Percentiles rank a stretch among this genome's conserved stretches.
Evolutionary conservation across 2,113 vertebrate genomes (phyloP).

Genomic region (Dicrurus megarhynchus): DNA sequence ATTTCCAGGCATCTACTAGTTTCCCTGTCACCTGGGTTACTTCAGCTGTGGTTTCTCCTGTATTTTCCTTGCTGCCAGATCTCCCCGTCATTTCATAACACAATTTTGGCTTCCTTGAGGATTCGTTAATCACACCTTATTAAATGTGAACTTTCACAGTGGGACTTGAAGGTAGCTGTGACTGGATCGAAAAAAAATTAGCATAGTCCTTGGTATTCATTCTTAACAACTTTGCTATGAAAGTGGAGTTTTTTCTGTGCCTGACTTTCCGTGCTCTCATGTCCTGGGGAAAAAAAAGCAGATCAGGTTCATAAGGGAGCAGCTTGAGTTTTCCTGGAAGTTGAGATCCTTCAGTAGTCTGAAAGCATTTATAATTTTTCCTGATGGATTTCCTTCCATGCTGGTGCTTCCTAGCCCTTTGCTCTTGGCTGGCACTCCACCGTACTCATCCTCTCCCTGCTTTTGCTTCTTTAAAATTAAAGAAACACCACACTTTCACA

Average conservation of each 20-base stretch:
- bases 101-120: conserved; percentile 49
- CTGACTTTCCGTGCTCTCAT: neutral
- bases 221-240: neutral
- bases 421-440: neutral
- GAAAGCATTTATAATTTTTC: neutral
- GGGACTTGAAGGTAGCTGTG: conserved; percentile 43
- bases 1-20: conserved; percentile 5
- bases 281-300: neutral
- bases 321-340: conserved; percentile 11
- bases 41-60: conserved; percentile 29
- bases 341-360: neutral
- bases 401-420: neutral
- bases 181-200: neutral
- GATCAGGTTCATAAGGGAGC: neutral
- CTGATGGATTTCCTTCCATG: neutral
- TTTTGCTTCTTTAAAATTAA: neutral
- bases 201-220: neutral
- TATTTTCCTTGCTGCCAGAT: conserved; percentile 42
- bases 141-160: conserved; percentile 63
- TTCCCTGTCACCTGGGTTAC: neutral
- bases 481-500: neutral
- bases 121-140: conserved; percentile 60
- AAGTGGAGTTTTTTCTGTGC: neutral
- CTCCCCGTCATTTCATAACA: conserved; percentile 29
- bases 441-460: neutral